A percentile compares a stretch with the other conserved stretches of the same genome.
Conservation (phyloP, 2,888 invertebrate species). For the Caenorhabditis imperialis region DNA sequence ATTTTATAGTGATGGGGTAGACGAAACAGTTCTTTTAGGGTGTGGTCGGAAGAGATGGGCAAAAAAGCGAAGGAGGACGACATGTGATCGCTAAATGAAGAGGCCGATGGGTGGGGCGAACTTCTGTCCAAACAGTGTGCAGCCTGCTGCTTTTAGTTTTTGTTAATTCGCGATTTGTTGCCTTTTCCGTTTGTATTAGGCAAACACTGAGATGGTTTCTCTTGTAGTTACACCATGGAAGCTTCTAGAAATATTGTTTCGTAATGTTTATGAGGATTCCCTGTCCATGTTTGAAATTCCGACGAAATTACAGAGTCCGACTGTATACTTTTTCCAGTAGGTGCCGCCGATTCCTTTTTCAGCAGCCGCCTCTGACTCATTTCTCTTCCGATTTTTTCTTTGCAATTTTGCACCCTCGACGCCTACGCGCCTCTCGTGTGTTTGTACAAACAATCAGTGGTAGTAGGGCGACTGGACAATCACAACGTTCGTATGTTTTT, state of each 20-base stretch:
- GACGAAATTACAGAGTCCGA: not conserved
- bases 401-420: constrained; percentile 31
- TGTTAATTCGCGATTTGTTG: constrained; percentile 33
- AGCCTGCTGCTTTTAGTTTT: constrained; percentile 22
- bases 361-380: constrained; percentile 28
- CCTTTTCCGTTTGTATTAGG: constrained; percentile 13
- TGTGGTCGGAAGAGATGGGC: constrained; percentile 32
- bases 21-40: constrained; percentile 49
- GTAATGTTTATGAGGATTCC: no score
- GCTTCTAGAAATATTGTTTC: no score
- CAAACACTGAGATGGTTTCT: no score
- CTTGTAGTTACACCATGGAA: no score
- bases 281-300: no score
- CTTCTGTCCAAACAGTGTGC: constrained; percentile 37
- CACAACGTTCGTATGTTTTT: constrained; percentile 43
- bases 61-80: not conserved
- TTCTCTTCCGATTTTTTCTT: constrained; percentile 4
- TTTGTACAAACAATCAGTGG: constrained; percentile 49
- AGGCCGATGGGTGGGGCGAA: constrained; percentile 34
- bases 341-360: constrained; percentile 7
- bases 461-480: constrained; percentile 23
- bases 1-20: constrained; percentile 28
- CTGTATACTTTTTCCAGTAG: constrained; percentile 13
- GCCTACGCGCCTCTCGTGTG: constrained; percentile 35
- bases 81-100: constrained; percentile 4